phyloP scores from a whole-genome alignment of 2,888 invertebrate species.

The Acleris holmiana region DNA sequence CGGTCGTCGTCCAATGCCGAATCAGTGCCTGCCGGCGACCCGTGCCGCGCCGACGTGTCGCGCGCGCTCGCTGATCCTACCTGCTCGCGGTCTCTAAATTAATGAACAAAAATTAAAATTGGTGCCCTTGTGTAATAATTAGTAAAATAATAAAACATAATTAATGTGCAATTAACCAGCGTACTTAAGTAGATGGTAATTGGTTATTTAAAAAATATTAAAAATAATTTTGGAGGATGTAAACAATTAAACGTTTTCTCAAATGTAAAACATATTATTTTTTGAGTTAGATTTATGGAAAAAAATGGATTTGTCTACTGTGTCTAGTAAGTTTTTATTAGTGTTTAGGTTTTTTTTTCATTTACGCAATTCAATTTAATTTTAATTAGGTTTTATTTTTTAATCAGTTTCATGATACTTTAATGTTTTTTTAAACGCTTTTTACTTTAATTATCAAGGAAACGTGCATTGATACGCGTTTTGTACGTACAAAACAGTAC shows the following conservation, averaged over 20 bases:
- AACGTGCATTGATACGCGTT: no score
- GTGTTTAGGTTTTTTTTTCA: background rate
- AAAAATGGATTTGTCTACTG: background rate
- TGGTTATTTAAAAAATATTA: background rate
- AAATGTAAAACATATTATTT: no score
- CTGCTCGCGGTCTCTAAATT: slow-evolving; percentile 55
- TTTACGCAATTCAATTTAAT: background rate
- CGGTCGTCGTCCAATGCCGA: slow-evolving; percentile 69
- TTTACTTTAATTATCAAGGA: no score
- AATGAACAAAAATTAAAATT: slow-evolving; percentile 61
- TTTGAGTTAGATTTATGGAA: no score
- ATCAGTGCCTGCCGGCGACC: slow-evolving; percentile 72
- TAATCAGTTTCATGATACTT: no score
- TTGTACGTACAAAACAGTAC: no score
- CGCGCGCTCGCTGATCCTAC: slow-evolving; percentile 35
- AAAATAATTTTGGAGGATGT: background rate
- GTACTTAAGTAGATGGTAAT: background rate
- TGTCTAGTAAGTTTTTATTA: background rate
- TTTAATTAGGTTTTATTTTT: no score
- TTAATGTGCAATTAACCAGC: slow-evolving; percentile 9
- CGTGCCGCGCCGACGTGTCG: slow-evolving; percentile 57
- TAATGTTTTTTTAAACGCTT: no score
- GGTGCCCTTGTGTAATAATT: slow-evolving; percentile 63
- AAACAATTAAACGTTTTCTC: no score
- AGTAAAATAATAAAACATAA: slow-evolving; percentile 32